A percentile compares a stretch with the other conserved stretches of the same genome.
Conservation (phyloP, 1,140 invertebrate genomes). For the Aricia agestis region DNA sequence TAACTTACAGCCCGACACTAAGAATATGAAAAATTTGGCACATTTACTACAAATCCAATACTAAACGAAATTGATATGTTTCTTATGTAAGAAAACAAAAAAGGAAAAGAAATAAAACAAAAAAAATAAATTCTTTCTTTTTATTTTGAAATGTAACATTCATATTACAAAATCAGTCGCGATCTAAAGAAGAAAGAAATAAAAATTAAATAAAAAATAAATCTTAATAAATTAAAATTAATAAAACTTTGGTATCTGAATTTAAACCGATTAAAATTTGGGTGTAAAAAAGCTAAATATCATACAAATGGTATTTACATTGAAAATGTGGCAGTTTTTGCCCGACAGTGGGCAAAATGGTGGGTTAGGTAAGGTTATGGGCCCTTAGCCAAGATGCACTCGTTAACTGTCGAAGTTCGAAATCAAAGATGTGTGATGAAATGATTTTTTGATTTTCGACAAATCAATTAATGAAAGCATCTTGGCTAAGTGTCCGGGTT, state of each 20-base stretch:
- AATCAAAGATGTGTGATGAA: no score
- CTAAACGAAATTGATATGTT: conserved; percentile 50
- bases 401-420: no score
- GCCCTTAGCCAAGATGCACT: not conserved
- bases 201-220: conserved; percentile 55
- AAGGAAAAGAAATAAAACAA: conserved; percentile 62
- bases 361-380: conserved; percentile 42
- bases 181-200: conserved; percentile 34
- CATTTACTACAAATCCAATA: conserved; percentile 26
- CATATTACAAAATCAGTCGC: conserved; percentile 18
- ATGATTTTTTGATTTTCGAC: no score
- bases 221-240: conserved; percentile 70
- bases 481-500: no score
- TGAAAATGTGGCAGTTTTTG: conserved; percentile 34
- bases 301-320: conserved; percentile 66
- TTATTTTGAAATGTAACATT: conserved; percentile 68
- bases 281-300: conserved; percentile 61
- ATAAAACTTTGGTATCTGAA: conserved; percentile 73
- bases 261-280: conserved; percentile 71
- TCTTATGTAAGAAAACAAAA: conserved; percentile 34
- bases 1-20: conserved; percentile 23
- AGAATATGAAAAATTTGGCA: conserved; percentile 31
- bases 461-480: no score
- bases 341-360: conserved; percentile 24
- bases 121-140: conserved; percentile 60